Conservation (phyloP, 92 coral and sea anemone genomes). For the Chrysogorgia sp. region DNA sequence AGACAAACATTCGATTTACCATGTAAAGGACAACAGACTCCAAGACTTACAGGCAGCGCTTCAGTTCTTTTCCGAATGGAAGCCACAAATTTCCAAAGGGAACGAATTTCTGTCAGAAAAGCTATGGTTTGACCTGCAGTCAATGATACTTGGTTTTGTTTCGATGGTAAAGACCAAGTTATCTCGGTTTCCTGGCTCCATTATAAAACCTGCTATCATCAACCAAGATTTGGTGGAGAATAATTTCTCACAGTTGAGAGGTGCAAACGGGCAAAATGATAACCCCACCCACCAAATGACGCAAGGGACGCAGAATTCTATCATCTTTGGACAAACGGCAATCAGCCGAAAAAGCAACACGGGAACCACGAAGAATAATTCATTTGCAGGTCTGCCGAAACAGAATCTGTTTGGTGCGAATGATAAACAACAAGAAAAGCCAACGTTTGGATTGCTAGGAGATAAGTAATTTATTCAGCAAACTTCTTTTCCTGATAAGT, state of each 20-base stretch:
- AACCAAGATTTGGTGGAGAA: slow-evolving; percentile 71
- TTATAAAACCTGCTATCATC: slow-evolving; percentile 65
- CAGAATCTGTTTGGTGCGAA: not conserved
- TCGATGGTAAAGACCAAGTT: slow-evolving; percentile 53
- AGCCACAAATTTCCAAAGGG: not conserved
- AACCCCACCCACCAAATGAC: slow-evolving; percentile 52
- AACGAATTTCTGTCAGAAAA: slow-evolving; percentile 63
- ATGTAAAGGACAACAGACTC: slow-evolving; percentile 37
- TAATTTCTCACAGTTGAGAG: slow-evolving; percentile 64
- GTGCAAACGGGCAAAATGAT: slow-evolving; percentile 52
- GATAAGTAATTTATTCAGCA: too few species aligned
- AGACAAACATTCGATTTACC: slow-evolving; percentile 6
- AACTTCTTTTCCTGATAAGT: too few species aligned
- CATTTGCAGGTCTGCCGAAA: slow-evolving; percentile 47
- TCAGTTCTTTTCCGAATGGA: slow-evolving; percentile 45
- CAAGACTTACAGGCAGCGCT: slow-evolving; percentile 29
- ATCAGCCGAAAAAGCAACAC: slow-evolving; percentile 62
- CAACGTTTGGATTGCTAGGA: too few species aligned
- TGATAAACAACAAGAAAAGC: too few species aligned
- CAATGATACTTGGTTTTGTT: slow-evolving; percentile 57
- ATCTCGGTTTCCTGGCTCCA: slow-evolving; percentile 47
- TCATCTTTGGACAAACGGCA: slow-evolving; percentile 54
- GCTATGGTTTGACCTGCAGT: slow-evolving; percentile 65
- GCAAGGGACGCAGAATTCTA: slow-evolving; percentile 56
- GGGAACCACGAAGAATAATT: slow-evolving; percentile 14